A percentile compares a stretch with the other conserved stretches of the same genome.
phyloP scores from a whole-genome alignment of 2,888 invertebrate species.

The Metellina segmentata region DNA sequence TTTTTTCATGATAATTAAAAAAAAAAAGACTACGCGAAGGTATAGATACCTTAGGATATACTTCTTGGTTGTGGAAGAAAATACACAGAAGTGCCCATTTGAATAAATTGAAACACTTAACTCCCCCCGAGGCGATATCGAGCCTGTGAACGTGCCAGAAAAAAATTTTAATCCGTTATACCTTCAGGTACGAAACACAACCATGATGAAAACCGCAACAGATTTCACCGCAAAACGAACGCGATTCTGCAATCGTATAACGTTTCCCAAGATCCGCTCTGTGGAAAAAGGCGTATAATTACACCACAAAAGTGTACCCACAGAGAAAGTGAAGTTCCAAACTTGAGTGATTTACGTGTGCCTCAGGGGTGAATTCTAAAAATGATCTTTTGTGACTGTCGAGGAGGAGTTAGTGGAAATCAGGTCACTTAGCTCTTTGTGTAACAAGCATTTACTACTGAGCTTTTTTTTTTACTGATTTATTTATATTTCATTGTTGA shows the following conservation, averaged over 20 bases:
- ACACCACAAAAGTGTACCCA: not conserved
- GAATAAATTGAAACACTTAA: too few relatives aligned
- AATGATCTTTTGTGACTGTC: constrained; percentile 26
- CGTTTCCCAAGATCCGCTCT: constrained; percentile 9
- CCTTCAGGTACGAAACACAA: not conserved
- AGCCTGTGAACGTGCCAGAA: too few relatives aligned
- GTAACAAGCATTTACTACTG: not conserved
- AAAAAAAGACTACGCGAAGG: too few relatives aligned
- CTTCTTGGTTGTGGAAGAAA: too few relatives aligned
- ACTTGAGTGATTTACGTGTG: constrained; percentile 8
- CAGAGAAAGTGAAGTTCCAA: constrained; percentile 47
- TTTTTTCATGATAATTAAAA: too few relatives aligned
- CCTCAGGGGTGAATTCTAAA: constrained; percentile 37
- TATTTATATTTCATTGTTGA: constrained; percentile 12
- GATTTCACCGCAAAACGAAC: not conserved
- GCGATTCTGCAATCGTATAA: not conserved
- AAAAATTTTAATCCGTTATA: not conserved
- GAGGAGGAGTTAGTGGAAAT: constrained; percentile 17
- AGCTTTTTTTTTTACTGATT: constrained; percentile 34
- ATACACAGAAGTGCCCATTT: too few relatives aligned
- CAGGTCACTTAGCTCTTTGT: constrained; percentile 16
- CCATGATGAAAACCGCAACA: not conserved
- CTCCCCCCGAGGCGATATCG: too few relatives aligned
- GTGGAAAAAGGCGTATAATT: not conserved
- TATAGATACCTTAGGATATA: too few relatives aligned